A percentile compares a stretch with the other conserved stretches of the same genome.
Conservation (phyloP, 2,113 vertebrate species). For the Pandion haliaetus region DNA sequence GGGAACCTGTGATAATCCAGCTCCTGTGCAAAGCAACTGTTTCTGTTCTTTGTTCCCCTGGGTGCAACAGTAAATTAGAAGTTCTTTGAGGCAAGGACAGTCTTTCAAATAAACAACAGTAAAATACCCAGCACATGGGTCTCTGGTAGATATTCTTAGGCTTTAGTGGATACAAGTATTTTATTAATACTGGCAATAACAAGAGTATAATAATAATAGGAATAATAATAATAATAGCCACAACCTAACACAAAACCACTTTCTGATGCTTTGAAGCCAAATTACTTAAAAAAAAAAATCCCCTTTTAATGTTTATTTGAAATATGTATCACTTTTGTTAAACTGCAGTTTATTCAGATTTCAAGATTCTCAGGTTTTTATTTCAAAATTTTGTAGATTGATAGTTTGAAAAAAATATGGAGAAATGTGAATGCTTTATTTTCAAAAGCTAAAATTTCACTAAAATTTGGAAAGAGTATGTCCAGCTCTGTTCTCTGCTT, state of each 20-base stretch:
- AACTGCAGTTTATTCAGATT: conserved; percentile 15
- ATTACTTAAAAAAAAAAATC: background rate
- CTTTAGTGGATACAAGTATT: background rate
- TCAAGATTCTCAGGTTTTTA: background rate
- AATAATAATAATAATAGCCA: background rate
- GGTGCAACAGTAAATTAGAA: conserved; percentile 2
- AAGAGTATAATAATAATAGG: background rate
- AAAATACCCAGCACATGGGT: background rate
- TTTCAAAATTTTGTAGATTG: background rate
- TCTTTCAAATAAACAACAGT: conserved; percentile 42
- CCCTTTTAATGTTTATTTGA: background rate
- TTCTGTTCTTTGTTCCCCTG: background rate
- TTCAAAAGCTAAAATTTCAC: conserved; percentile 47
- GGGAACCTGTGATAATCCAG: conserved; percentile 9
- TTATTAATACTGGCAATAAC: conserved; percentile 41
- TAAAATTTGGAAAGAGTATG: background rate
- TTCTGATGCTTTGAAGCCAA: background rate
- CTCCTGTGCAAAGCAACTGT: background rate
- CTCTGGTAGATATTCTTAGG: background rate
- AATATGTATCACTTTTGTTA: background rate
- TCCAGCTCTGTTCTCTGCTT: background rate
- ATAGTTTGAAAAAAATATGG: background rate
- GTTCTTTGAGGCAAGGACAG: background rate
- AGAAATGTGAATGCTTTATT: background rate
- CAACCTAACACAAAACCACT: background rate